These are phyloP conservation scores for Romanogobio albipinnatus DNA, from an alignment of 2,113 vertebrate species.

Conservation along the genomic window DNA sequence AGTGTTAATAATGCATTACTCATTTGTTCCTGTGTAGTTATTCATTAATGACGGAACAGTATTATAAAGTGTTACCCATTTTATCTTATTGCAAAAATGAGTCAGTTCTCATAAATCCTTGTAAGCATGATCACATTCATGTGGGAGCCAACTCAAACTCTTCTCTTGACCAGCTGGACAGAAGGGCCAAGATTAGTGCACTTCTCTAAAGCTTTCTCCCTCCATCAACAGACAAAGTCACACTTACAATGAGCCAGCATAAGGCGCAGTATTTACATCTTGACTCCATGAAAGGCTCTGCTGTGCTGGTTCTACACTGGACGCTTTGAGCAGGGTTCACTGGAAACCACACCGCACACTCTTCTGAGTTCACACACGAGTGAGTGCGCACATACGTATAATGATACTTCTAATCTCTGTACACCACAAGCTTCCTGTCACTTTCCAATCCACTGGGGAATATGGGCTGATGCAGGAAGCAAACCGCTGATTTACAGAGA, in stretches of 20 bases:
- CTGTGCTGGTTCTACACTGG: slow-evolving; percentile 68
- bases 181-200: slow-evolving; percentile 59
- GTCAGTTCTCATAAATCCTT: neutral
- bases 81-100: neutral
- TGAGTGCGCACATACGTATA: slow-evolving; percentile 25
- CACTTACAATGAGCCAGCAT: slow-evolving; percentile 49
- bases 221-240: slow-evolving; percentile 62
- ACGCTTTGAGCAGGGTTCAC: slow-evolving; percentile 56
- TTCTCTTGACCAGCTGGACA: slow-evolving; percentile 53
- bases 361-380: slow-evolving; percentile 43
- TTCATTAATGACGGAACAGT: no score
- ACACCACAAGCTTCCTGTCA: slow-evolving; percentile 49
- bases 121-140: neutral
- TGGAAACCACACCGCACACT: slow-evolving; percentile 35
- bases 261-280: slow-evolving; percentile 63
- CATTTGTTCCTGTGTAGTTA: no score
- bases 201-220: slow-evolving; percentile 59
- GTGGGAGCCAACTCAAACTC: slow-evolving; percentile 6
- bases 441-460: slow-evolving; percentile 46
- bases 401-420: slow-evolving; percentile 47
- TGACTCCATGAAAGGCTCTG: slow-evolving; percentile 66
- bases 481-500: slow-evolving; percentile 57
- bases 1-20: no score
- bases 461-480: slow-evolving; percentile 50
- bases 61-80: neutral